A percentile compares a stretch with the other conserved stretches of the same genome.
These are phyloP conservation scores for Carassius auratus DNA, from an alignment of 2,113 vertebrate species.

Conservation along the genomic window DNA sequence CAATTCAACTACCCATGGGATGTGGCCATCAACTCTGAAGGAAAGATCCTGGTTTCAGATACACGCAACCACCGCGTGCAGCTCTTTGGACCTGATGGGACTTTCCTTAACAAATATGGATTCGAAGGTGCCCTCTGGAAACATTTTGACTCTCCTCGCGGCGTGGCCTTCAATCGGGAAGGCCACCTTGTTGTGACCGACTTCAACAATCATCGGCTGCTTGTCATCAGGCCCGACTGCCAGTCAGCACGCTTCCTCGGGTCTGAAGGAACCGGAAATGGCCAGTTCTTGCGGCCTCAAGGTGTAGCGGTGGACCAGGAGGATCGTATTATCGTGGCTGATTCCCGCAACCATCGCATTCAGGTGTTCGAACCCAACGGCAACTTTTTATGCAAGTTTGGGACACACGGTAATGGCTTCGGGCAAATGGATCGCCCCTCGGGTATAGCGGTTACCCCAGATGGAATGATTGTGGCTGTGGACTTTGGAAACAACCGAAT, in stretches of 20 bases:
- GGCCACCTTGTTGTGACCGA: constrained; percentile 97
- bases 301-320: constrained; percentile 96
- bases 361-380: constrained; percentile 98
- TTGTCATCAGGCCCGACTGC: constrained; percentile 95
- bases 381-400: constrained; percentile 99
- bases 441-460: constrained; percentile 93
- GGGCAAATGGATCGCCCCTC: constrained; percentile 99
- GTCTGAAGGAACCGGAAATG: constrained; percentile 89
- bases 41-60: constrained; percentile 96
- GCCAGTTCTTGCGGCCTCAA: constrained; percentile 95
- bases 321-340: constrained; percentile 95
- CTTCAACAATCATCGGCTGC: constrained; percentile 98
- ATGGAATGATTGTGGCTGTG: constrained; percentile 95
- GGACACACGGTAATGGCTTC: constrained; percentile 92
- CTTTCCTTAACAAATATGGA: constrained; percentile 97
- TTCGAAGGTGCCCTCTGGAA: constrained; percentile 99
- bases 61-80: constrained; percentile 96
- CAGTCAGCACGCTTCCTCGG: constrained; percentile 96
- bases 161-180: constrained; percentile 97
- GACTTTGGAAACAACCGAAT: constrained; percentile 99
- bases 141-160: constrained; percentile 98
- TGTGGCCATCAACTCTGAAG: constrained; percentile 93
- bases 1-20: constrained; percentile 99
- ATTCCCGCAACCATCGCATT: constrained; percentile 96
- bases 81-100: constrained; percentile 89